Conservation (phyloP, 2,888 invertebrate species). For the Acleris emargana region DNA sequence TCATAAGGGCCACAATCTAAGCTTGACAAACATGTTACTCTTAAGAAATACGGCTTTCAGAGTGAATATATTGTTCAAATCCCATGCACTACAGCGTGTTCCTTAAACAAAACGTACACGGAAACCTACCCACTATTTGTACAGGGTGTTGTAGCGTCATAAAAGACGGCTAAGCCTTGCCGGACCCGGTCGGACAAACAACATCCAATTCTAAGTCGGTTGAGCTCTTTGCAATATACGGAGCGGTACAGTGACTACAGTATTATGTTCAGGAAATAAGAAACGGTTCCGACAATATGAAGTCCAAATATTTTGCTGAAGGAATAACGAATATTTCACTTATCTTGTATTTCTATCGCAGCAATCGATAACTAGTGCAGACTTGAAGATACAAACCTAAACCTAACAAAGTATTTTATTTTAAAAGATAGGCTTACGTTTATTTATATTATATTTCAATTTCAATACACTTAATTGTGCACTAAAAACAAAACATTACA, state of each 20-base stretch:
- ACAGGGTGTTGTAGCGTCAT: constrained; percentile 28
- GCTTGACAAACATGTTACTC: no score
- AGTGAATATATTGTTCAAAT: not conserved
- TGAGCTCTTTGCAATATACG: constrained; percentile 8
- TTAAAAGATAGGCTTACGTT: no score
- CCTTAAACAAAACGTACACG: not conserved
- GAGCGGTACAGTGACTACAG: not conserved
- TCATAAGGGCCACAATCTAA: no score
- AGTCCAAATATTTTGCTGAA: not conserved
- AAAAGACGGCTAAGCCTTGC: constrained; percentile 28
- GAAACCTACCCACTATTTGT: constrained; percentile 13
- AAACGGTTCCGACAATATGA: not conserved
- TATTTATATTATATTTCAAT: no score
- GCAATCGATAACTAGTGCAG: no score
- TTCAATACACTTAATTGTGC: no score
- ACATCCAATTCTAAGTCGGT: constrained; percentile 14
- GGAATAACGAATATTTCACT: no score
- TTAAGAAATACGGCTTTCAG: not conserved
- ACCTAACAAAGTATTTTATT: no score
- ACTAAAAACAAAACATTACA: no score
- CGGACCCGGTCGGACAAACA: constrained; percentile 22
- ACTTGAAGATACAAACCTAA: no score
- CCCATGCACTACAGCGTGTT: not conserved
- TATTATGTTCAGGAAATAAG: not conserved
- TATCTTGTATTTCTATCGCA: no score